These are phyloP conservation scores for Atta texana DNA, from an alignment of 1,140 invertebrate genomes.

Conservation along the genomic window DNA sequence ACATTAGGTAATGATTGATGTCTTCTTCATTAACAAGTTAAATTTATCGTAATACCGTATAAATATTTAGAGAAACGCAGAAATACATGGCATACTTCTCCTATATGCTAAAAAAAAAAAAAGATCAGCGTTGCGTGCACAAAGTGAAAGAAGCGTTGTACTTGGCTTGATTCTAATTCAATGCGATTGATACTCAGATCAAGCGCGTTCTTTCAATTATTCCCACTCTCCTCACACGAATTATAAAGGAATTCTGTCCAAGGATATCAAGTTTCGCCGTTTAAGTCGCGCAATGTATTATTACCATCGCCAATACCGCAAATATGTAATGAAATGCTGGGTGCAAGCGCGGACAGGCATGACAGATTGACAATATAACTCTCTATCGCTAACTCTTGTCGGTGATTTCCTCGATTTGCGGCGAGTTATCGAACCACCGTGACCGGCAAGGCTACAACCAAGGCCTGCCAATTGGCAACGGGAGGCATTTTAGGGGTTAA, in stretches of 20 bases:
- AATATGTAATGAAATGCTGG: slow-evolving; percentile 36
- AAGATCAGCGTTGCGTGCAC: background rate
- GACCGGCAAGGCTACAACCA: slow-evolving; percentile 38
- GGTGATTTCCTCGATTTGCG: slow-evolving; percentile 31
- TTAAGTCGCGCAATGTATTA: slow-evolving; percentile 26
- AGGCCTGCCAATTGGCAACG: slow-evolving; percentile 53
- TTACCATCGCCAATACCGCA: slow-evolving; percentile 36
- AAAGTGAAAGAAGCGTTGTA: slow-evolving; percentile 18
- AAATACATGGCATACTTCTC: background rate
- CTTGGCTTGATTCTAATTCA: slow-evolving; percentile 37
- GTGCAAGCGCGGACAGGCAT: slow-evolving; percentile 10
- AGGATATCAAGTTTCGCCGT: slow-evolving; percentile 50
- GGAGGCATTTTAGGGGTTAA: slow-evolving; percentile 41
- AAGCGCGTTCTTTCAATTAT: slow-evolving; percentile 32
- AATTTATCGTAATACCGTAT: background rate
- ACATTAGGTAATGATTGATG: background rate
- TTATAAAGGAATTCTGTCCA: slow-evolving; percentile 15
- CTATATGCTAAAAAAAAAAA: background rate
- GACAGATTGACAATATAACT: slow-evolving; percentile 31
- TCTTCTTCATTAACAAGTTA: background rate
- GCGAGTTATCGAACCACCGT: background rate
- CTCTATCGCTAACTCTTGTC: slow-evolving; percentile 4
- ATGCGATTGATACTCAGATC: slow-evolving; percentile 31
- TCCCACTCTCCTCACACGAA: background rate
- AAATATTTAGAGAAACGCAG: background rate